These are phyloP conservation scores for Tinea semifulvella DNA, from an alignment of 2,888 invertebrate species.

Conservation along the genomic window DNA sequence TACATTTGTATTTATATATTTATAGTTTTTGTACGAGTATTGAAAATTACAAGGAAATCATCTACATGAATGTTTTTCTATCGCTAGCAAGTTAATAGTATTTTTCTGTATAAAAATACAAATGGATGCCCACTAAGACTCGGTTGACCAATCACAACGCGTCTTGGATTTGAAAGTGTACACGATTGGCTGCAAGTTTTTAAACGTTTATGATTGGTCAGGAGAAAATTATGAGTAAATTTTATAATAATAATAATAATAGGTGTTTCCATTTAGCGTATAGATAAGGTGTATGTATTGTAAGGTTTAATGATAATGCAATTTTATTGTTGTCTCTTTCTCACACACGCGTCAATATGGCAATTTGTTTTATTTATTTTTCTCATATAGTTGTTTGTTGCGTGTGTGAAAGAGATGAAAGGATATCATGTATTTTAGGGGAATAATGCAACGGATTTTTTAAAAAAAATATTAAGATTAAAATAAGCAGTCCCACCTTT, in stretches of 20 bases:
- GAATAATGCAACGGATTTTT: conserved; percentile 56
- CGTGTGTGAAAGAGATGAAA: conserved; percentile 18
- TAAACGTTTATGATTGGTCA: no score
- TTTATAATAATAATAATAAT: conserved; percentile 44
- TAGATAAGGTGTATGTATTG: conserved; percentile 47
- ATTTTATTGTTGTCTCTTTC: conserved; percentile 39
- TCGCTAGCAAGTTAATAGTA: no score
- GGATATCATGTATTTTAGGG: conserved; percentile 56
- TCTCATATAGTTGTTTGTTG: conserved; percentile 21
- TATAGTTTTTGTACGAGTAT: not conserved
- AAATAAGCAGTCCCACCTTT: conserved; percentile 33
- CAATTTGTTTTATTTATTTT: not conserved
- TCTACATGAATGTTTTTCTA: not conserved
- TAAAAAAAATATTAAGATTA: conserved; percentile 55
- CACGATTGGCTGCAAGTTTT: not conserved
- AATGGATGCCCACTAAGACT: not conserved
- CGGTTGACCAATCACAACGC: not conserved
- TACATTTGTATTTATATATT: conserved; percentile 1
- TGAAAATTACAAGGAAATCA: not conserved
- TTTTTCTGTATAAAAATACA: not conserved
- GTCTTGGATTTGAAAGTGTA: not conserved
- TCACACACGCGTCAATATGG: conserved; percentile 24
- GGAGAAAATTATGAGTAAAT: no score
- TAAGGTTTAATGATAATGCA: conserved; percentile 58
- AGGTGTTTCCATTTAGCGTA: conserved; percentile 57